phyloP scores from a whole-genome alignment of 37 sponge, comb jelly and placozoan species.

The Spongilla lacustris region DNA sequence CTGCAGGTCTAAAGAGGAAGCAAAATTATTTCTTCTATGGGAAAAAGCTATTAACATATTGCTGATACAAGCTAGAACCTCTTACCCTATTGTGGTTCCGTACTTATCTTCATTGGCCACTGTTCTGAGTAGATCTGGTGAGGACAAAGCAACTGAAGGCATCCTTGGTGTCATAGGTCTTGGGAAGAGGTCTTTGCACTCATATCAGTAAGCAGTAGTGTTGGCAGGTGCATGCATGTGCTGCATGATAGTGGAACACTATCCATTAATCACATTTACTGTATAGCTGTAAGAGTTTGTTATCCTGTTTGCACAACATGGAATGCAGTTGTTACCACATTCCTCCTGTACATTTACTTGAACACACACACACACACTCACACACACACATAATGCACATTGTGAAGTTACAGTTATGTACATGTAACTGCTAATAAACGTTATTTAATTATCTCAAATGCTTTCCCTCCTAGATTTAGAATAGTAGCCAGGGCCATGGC shows the following conservation, averaged over 20 bases:
- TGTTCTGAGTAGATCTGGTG: conserved; percentile 53
- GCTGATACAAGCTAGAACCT: conserved; percentile 56
- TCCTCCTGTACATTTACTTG: no score
- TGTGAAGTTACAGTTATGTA: no score
- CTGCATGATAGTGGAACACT: not conserved
- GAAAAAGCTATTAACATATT: conserved; percentile 67
- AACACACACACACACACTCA: no score
- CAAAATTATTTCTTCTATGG: conserved; percentile 74
- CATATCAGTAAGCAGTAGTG: conserved; percentile 52
- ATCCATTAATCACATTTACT: no score
- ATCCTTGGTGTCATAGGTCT: conserved; percentile 86
- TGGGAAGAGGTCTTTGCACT: conserved; percentile 78
- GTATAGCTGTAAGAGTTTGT: no score
- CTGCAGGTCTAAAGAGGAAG: conserved; percentile 49
- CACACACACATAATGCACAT: no score
- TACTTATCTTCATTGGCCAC: conserved; percentile 53
- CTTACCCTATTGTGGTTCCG: conserved; percentile 29
- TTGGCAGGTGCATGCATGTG: not conserved
- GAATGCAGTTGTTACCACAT: no score
- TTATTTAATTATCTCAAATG: not conserved
- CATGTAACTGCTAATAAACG: no score
- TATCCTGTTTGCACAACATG: not conserved
- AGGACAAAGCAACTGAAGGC: conserved; percentile 87
- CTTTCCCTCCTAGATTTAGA: conserved; percentile 67
- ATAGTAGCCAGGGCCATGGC: conserved; percentile 67